Conservation (phyloP, 2,797 vertebrate species). For the Dermochelys coriacea region DNA sequence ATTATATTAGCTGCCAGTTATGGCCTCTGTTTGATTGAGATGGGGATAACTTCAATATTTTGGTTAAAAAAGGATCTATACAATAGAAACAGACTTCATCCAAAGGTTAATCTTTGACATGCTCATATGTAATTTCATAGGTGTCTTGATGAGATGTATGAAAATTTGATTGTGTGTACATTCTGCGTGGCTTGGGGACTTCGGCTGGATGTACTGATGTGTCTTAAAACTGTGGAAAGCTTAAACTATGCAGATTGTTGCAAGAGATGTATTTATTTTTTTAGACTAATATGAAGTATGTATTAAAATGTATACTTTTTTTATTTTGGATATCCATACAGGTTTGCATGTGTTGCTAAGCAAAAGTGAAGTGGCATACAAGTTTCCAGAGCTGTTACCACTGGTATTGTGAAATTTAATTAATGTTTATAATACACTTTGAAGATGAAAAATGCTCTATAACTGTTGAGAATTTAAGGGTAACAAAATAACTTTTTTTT, state of each 20-base stretch:
- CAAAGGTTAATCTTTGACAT: neutral
- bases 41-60: neutral
- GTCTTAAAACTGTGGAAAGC: neutral
- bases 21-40: neutral
- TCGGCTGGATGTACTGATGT: neutral
- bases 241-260: neutral
- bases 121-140: neutral
- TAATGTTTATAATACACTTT: neutral
- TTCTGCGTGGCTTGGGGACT: neutral
- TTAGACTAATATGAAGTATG: neutral
- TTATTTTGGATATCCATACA: slow-evolving; percentile 68
- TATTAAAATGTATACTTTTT: neutral
- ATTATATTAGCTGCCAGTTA: neutral
- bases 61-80: neutral
- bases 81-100: neutral
- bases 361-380: slow-evolving; percentile 93
- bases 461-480: neutral
- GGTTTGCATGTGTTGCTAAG: slow-evolving; percentile 96
- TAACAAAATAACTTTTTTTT: neutral
- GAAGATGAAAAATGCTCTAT: neutral
- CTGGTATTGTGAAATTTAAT: slow-evolving; percentile 84
- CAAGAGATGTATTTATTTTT: neutral
- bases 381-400: slow-evolving; percentile 92
- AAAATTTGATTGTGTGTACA: neutral
- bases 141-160: neutral